Evolutionary conservation across 30 jellyfish, hydroid and myxozoan genomes (phyloP), one percentile per base, ranked within the genome.

Genomic region (Turritopsis dohrnii): DNA sequence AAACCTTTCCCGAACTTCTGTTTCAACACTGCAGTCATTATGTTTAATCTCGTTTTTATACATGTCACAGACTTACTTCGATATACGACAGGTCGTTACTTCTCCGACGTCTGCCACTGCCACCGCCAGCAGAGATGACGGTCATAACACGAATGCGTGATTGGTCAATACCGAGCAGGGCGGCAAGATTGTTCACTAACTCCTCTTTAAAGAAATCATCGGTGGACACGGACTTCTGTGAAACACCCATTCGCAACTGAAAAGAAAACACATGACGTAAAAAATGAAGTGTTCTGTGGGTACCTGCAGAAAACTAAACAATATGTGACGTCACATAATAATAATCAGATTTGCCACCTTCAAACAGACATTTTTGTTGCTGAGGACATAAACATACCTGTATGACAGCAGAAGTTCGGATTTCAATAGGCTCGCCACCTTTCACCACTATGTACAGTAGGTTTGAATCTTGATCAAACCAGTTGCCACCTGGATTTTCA

Each of bases 191-290:
- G 65, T 74, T 72, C 18, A 94, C 90, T 71, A 94, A 29, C 65
- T 89, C 81, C 83, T 85, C 86, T 83, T 89, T 87, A 80, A 94
- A 94, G 86, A 94, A 94, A 53, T 94, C 99, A 52, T 86, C 96
- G 16, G 76, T 69, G 75, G 87, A 76, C 19, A 94, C 95, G 54
- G 31, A 31, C 28, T 69, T 52, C 80, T 52, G 31, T 0, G 87
- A 26, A 23, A 80, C 54, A n/a, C 87, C 87, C 87, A 80, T 80
- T 24, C 87, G 21, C 3, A 80, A 53, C 87, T 80, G 54, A 80
- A 80, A 80, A 3, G 28, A 18, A 80, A 9, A 52, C 1, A 69
- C n/a, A n/a, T n/a, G n/a, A n/a, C n/a, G n/a, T n/a, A n/a, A n/a
- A n/a, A n/a, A n/a, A n/a, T n/a, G n/a, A n/a, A n/a, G n/a, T n/a